Evolutionary conservation across 2,113 vertebrate genomes (phyloP), one percentile per base, ranked within the genome.

Genomic region (Pholis gunnellus): DNA sequence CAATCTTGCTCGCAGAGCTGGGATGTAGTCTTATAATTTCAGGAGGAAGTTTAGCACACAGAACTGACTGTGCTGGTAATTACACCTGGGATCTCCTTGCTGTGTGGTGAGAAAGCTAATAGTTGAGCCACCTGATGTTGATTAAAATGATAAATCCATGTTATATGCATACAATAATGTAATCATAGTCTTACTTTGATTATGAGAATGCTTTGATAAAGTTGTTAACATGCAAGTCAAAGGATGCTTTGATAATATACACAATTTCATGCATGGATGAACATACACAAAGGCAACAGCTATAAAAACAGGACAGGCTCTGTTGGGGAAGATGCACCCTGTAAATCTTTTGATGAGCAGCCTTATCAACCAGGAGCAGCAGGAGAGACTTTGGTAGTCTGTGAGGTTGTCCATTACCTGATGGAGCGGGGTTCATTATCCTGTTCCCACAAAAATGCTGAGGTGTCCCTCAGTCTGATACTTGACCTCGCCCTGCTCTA

Each of bases 221-320:
- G 56, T 83, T 82, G 78, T 80, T 85, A 83, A 83, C 56, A 83
- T 76, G 67, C 63, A 75, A 68, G 84, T 79, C 57, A 87, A 86
- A 77, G 65, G 50, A 61, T 57, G 72, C 78, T 82, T 85, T 81
- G 74, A 85, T 84, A 29, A 72, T 69, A 86, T 73, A 65, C 77
- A 84, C 70, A 83, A 88, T 89, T 91, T 87, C 74, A 84, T 44
- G 63, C 89, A 52, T 75, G 87, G 68, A 25, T 79, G 81, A 75
- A 65, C 29, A 42, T 38, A 31, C 52, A 79, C 71, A 88, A 74
- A 90, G 73, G 42, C 65, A 75, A 67, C 56, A 42, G 64, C 2
- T 11, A 69, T 52, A 11, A 87, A 82, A 77, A 69, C 69, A 83
- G 82, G 65, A 13, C 8, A 8, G 60, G 65, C 56, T 78, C 68